Conservation (phyloP, 2,797 vertebrate genomes). For the Chaetodon trifasciatus region DNA sequence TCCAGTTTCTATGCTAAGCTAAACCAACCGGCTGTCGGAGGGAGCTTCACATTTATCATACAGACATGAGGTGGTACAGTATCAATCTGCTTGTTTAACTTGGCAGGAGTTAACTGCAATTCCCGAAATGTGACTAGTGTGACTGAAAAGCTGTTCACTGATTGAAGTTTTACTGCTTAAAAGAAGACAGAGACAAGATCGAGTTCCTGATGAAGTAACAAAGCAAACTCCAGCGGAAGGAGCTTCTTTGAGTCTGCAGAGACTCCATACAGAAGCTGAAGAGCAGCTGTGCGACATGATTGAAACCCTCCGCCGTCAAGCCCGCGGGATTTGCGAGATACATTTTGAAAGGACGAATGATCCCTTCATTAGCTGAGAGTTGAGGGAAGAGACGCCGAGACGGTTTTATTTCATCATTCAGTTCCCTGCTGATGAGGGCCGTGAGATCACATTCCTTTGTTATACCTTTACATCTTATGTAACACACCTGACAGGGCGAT, state of each 20-base stretch:
- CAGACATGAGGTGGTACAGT: background rate
- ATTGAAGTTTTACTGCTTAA: background rate
- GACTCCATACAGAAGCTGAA: slow-evolving; percentile 16
- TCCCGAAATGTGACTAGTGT: too few relatives aligned
- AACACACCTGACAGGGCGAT: slow-evolving; percentile 64
- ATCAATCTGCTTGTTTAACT: background rate
- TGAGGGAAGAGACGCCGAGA: background rate
- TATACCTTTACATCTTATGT: slow-evolving; percentile 51
- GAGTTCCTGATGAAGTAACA: background rate
- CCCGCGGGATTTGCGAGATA: slow-evolving; percentile 34
- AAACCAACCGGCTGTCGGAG: background rate
- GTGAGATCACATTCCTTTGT: slow-evolving; percentile 52
- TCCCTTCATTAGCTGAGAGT: slow-evolving; percentile 41
- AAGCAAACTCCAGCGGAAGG: background rate
- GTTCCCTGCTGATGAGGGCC: slow-evolving; percentile 39
- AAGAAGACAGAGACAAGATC: background rate
- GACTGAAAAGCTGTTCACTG: background rate
- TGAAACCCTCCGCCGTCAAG: slow-evolving; percentile 17
- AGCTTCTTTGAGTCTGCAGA: slow-evolving; percentile 5
- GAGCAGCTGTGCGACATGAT: slow-evolving; percentile 8
- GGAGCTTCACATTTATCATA: background rate
- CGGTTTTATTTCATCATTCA: slow-evolving; percentile 50
- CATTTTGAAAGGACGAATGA: slow-evolving; percentile 36
- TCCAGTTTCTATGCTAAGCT: background rate
- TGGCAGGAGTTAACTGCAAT: background rate